phyloP scores from a whole-genome alignment of 2,113 vertebrate species.

The Oryctolagus cuniculus region DNA sequence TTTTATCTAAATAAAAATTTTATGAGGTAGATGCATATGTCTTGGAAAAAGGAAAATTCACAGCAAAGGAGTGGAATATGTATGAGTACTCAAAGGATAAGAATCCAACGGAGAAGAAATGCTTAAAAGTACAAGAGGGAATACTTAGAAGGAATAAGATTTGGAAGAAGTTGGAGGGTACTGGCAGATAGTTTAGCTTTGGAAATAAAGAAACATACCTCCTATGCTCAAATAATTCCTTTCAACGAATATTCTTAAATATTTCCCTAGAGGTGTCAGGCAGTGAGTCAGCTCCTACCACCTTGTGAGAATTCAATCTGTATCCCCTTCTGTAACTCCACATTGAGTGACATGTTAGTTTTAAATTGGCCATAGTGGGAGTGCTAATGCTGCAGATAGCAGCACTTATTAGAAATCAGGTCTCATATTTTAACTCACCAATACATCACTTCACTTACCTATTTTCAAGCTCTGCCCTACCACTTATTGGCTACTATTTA shows the following conservation, averaged over 20 bases:
- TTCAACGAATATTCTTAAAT: not conserved
- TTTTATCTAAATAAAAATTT: not conserved
- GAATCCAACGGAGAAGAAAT: not conserved
- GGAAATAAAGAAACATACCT: not conserved
- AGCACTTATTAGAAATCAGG: not conserved
- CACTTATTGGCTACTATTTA: not conserved
- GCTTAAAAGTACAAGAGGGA: not conserved
- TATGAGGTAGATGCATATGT: not conserved
- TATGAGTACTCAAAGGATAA: not conserved
- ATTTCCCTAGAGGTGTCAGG: not conserved
- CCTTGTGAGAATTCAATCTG: not conserved
- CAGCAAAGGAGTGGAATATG: not conserved
- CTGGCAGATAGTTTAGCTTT: not conserved
- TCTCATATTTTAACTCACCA: not conserved
- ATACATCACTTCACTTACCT: not conserved
- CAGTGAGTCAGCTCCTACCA: not conserved
- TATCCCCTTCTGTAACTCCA: not conserved
- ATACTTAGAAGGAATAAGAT: not conserved
- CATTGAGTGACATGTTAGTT: not conserved
- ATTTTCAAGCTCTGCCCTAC: not conserved
- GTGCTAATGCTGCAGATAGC: not conserved
- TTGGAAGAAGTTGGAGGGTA: not conserved
- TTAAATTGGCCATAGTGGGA: not conserved
- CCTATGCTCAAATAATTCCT: not conserved
- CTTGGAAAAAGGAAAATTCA: not conserved